These are phyloP conservation scores for Pelobates fuscus DNA, from an alignment of 2,113 vertebrate species.

Conservation along the genomic window DNA sequence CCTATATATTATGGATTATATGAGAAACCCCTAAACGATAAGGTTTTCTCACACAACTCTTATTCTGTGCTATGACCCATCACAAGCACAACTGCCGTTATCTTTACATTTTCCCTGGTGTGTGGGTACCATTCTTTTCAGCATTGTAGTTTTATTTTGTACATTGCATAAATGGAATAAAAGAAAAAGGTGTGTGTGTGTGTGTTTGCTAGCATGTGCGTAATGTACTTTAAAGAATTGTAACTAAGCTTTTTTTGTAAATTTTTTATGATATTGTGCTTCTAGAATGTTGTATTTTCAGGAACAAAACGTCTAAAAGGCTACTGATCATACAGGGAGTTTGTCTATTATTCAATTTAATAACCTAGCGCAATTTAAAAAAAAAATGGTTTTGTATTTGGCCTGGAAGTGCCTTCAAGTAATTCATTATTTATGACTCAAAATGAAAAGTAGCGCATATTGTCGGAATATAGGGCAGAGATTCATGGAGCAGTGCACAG, in stretches of 20 bases:
- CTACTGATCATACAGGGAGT: not conserved
- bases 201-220: no score
- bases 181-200: no score
- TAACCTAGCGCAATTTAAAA: not conserved
- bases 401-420: conserved; percentile 19
- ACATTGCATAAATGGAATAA: not conserved
- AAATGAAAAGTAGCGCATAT: conserved; percentile 27
- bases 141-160: not conserved
- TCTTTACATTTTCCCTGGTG: not conserved
- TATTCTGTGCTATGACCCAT: no score
- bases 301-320: not conserved
- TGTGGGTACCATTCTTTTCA: not conserved
- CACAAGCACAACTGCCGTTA: not conserved
- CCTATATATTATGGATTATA: no score
- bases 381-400: conserved; percentile 19
- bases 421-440: conserved; percentile 29
- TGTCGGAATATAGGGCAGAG: conserved; percentile 33
- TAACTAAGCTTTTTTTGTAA: no score
- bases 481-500: conserved; percentile 8
- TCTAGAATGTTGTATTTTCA: not conserved
- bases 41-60: no score
- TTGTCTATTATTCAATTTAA: not conserved
- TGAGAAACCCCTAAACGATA: no score
- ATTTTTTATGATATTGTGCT: not conserved
- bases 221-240: not conserved